Percentiles rank a stretch among this genome's conserved stretches.
phyloP scores from a whole-genome alignment of 2,888 invertebrate species.

The Sepioteuthis lessoniana region DNA sequence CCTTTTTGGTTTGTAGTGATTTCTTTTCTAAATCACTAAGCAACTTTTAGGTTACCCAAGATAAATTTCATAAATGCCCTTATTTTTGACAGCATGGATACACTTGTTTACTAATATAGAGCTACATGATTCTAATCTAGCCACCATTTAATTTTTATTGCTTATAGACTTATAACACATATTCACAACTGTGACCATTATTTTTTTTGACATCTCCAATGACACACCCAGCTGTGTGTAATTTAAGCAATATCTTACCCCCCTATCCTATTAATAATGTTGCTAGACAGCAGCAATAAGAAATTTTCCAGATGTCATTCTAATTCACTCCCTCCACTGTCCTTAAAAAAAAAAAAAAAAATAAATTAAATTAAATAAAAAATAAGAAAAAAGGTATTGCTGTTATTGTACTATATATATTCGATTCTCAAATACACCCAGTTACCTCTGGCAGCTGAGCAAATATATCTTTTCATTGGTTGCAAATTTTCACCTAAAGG shows the following conservation, averaged over 20 bases:
- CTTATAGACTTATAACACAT: background rate
- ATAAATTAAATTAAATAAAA: no score
- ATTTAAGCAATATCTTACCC: background rate
- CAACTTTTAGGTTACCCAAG: no score
- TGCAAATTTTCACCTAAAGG: no score
- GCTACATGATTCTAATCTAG: background rate
- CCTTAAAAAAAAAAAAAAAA: no score
- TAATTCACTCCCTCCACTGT: no score
- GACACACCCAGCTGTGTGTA: background rate
- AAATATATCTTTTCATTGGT: background rate
- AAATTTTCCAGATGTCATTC: background rate
- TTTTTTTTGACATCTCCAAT: background rate
- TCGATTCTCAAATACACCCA: background rate
- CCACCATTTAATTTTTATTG: background rate
- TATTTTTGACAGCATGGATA: no score
- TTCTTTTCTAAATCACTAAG: no score
- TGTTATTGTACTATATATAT: background rate
- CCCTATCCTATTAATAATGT: background rate
- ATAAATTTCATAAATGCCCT: no score
- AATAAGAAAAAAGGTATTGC: no score
- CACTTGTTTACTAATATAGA: background rate
- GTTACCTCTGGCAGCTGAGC: background rate
- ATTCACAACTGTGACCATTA: background rate
- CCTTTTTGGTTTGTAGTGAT: no score
- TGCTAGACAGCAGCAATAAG: background rate